phyloP scores from a whole-genome alignment of 2,113 vertebrate species.

The Scalopus aquaticus region DNA sequence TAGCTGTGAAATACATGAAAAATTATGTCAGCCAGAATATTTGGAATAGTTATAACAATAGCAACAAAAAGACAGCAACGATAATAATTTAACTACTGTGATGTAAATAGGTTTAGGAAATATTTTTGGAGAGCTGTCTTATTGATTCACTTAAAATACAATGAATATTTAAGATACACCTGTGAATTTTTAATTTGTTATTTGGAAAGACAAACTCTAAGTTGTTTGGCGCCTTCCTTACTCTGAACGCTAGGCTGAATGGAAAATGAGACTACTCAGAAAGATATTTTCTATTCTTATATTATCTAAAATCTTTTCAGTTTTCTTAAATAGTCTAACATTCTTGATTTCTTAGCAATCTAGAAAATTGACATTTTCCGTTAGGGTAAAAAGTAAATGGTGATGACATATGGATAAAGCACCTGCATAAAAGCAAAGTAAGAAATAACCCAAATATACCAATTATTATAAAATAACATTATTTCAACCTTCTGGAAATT shows the following conservation, averaged over 20 bases:
- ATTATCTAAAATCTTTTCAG: neutral
- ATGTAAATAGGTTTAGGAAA: neutral
- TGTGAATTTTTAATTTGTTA: neutral
- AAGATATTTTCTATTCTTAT: neutral
- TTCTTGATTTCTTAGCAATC: neutral
- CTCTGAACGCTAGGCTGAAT: neutral
- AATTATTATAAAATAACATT: constrained; percentile 43
- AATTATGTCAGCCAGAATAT: neutral
- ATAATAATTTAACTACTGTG: neutral
- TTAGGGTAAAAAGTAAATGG: neutral
- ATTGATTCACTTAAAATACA: neutral
- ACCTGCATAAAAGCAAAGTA: neutral
- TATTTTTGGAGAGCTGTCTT: neutral
- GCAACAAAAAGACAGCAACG: neutral
- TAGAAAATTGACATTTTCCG: neutral
- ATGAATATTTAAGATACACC: neutral
- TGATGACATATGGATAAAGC: neutral
- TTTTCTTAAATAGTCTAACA: constrained; percentile 8
- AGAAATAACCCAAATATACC: neutral
- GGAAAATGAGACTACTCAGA: neutral
- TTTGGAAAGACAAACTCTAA: neutral
- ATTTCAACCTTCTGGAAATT: constrained; percentile 21
- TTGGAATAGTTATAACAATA: neutral
- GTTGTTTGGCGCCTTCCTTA: neutral
- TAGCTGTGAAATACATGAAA: neutral